A percentile compares a stretch with the other conserved stretches of the same genome.
Conservation (phyloP, 2,797 vertebrate genomes). For the Rachycentron canadum region DNA sequence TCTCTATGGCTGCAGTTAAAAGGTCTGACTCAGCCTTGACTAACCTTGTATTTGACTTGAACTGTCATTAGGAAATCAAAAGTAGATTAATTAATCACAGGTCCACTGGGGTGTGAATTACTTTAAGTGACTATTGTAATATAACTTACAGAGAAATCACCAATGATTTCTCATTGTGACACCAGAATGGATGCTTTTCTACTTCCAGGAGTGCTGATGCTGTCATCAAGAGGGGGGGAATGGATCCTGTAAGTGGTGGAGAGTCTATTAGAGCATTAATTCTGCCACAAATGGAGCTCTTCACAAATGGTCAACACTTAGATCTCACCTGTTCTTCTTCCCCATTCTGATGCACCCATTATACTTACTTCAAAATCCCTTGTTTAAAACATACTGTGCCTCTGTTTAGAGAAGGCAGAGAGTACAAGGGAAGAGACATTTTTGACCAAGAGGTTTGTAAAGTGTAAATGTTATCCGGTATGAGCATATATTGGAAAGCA, state of each 20-base stretch:
- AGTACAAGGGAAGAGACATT: conserved; percentile 2
- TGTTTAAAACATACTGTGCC: not conserved
- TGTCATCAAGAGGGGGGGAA: conserved; percentile 69
- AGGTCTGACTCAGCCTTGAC: conserved; percentile 81
- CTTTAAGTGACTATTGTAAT: conserved; percentile 85
- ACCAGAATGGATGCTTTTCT: conserved; percentile 72
- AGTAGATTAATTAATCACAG: conserved; percentile 83
- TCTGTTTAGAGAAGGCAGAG: conserved; percentile 1
- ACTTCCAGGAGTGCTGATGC: conserved; percentile 76
- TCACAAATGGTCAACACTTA: conserved; percentile 66
- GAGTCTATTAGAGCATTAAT: conserved; percentile 79
- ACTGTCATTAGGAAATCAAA: conserved; percentile 84
- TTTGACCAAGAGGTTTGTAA: conserved; percentile 24
- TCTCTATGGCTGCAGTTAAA: conserved; percentile 68
- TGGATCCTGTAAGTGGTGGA: conserved; percentile 78
- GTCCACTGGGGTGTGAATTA: conserved; percentile 75
- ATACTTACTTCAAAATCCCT: conserved; percentile 4
- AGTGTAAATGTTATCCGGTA: conserved; percentile 22
- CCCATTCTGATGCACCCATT: conserved; percentile 8
- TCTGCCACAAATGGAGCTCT: conserved; percentile 68
- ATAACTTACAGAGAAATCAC: conserved; percentile 80
- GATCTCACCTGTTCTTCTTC: conserved; percentile 47
- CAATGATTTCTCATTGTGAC: conserved; percentile 74
- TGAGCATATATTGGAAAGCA: conserved; percentile 30
- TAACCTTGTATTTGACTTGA: conserved; percentile 83